A percentile compares a stretch with the other conserved stretches of the same genome.
These are phyloP conservation scores for Scaptomyza flava DNA, from an alignment of 2,888 invertebrate species.

Conservation along the genomic window DNA sequence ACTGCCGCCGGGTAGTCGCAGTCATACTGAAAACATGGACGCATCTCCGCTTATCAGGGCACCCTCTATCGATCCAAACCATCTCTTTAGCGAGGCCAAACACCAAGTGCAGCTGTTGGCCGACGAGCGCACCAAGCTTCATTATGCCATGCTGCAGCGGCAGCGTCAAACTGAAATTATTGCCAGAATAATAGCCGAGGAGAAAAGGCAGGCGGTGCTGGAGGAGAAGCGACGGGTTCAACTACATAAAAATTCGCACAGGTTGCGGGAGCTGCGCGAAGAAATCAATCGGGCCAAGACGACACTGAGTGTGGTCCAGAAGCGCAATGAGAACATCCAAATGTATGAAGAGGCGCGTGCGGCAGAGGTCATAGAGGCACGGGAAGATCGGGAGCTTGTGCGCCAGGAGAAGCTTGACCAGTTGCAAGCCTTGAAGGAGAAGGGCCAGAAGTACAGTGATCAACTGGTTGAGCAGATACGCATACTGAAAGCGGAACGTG, in stretches of 20 bases:
- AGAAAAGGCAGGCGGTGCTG: conserved; percentile 31
- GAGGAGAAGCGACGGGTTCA: conserved; percentile 41
- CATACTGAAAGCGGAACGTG: conserved; percentile 22
- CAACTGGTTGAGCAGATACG: conserved; percentile 52
- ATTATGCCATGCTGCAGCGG: conserved; percentile 33
- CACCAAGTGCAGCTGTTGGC: conserved; percentile 64
- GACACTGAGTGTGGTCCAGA: conserved; percentile 36
- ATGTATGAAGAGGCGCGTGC: conserved; percentile 1
- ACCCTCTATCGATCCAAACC: conserved; percentile 11
- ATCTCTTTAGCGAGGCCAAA: conserved; percentile 45
- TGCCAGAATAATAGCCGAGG: conserved; percentile 42
- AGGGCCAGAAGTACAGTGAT: conserved; percentile 32
- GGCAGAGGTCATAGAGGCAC: conserved; percentile 29
- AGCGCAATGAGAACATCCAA: conserved; percentile 11
- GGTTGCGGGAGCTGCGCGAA: conserved; percentile 37
- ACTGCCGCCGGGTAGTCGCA: conserved; percentile 14
- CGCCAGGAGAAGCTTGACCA: conserved; percentile 42
- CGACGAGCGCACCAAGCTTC: conserved; percentile 48
- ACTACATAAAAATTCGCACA: conserved; percentile 38
- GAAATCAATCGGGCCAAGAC: conserved; percentile 56
- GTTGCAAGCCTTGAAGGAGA: conserved; percentile 16
- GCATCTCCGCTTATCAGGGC: conserved; percentile 38
- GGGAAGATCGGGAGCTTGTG: conserved; percentile 17
- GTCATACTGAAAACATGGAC: conserved; percentile 30
- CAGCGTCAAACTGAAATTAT: conserved; percentile 35